These are phyloP conservation scores for Euleptes europaea DNA, from an alignment of 2,113 vertebrate species.

Conservation along the genomic window DNA sequence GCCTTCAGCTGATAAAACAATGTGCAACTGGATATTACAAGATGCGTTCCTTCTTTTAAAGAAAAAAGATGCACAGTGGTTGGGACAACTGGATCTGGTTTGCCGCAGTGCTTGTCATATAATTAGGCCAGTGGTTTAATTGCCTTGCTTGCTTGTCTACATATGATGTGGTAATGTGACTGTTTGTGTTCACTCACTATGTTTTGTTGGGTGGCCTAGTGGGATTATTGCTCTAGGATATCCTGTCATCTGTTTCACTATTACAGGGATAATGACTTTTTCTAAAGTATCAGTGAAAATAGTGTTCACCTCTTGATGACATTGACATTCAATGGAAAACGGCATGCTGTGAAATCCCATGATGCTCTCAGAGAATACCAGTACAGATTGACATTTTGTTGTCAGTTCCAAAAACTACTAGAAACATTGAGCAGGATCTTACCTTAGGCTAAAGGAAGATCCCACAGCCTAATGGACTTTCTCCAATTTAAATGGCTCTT, in stretches of 20 bases:
- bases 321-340: slow-evolving; percentile 1
- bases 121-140: slow-evolving; percentile 63
- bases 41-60: slow-evolving; percentile 48
- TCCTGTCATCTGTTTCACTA: background rate
- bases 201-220: slow-evolving; percentile 43
- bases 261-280: background rate
- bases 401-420: background rate
- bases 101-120: slow-evolving; percentile 62
- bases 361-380: background rate
- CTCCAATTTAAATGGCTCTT: no score
- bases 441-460: no score
- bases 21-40: slow-evolving; percentile 26
- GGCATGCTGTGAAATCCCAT: background rate
- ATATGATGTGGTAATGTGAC: slow-evolving; percentile 19
- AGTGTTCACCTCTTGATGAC: background rate
- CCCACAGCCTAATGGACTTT: no score
- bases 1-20: slow-evolving; percentile 18
- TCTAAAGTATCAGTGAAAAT: background rate
- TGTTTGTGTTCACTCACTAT: slow-evolving; percentile 8
- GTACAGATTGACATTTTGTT: background rate
- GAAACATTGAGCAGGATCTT: background rate
- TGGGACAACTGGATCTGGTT: slow-evolving; percentile 65
- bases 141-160: slow-evolving; percentile 51
- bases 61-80: slow-evolving; percentile 50
- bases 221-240: slow-evolving; percentile 19